Conservation (phyloP, 2,888 invertebrate species). For the Tenthredo distinguenda region DNA sequence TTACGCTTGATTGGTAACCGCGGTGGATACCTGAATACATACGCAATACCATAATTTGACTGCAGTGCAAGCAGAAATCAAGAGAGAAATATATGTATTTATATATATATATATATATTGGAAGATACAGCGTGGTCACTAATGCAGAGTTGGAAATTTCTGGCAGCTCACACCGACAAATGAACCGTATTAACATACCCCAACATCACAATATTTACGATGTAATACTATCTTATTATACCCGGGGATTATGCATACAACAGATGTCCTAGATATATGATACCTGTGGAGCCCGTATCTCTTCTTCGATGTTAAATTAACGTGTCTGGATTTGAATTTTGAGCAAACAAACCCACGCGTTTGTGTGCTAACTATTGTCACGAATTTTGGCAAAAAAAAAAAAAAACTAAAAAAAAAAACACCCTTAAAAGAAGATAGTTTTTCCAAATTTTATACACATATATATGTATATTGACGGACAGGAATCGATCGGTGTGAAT, state of each 20-base stretch:
- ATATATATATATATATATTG: no score
- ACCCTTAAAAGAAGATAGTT: neutral
- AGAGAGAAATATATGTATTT: neutral
- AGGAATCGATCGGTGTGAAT: neutral
- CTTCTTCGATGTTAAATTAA: conserved; percentile 5
- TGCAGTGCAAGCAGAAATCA: neutral
- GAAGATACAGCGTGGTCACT: neutral
- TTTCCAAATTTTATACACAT: neutral
- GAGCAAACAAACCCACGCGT: neutral
- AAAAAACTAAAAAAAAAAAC: no score
- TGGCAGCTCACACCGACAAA: neutral
- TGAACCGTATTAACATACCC: neutral
- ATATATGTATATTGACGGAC: no score
- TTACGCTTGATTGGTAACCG: neutral
- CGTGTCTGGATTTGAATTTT: neutral
- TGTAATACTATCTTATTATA: neutral
- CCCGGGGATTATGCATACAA: neutral
- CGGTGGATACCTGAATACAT: neutral
- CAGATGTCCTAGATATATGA: conserved; percentile 30
- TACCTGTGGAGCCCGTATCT: neutral
- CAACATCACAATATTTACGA: neutral
- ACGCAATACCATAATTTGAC: neutral
- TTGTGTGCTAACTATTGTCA: neutral
- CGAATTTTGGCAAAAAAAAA: neutral
- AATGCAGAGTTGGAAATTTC: neutral